Conservation (phyloP, 2,888 invertebrate species). For the Leucophora obtusa region DNA sequence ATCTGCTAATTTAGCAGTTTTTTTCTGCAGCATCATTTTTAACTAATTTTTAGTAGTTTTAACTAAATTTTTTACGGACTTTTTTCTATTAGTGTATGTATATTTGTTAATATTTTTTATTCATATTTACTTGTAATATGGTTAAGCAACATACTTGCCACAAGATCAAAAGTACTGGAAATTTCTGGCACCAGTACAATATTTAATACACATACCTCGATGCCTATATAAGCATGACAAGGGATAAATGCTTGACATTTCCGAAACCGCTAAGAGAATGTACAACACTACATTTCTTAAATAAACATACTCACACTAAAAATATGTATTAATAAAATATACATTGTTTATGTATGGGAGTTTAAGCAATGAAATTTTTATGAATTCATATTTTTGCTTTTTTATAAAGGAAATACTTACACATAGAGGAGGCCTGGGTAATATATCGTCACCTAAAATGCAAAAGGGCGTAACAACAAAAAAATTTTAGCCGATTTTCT, state of each 20-base stretch:
- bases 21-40: no score
- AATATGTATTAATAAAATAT: neutral
- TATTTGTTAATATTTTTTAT: neutral
- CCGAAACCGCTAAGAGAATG: slow-evolving; percentile 51
- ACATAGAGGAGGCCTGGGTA: no score
- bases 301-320: neutral
- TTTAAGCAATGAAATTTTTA: slow-evolving; percentile 35
- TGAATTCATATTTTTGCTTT: slow-evolving; percentile 27
- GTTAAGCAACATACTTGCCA: slow-evolving; percentile 43
- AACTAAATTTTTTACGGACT: no score
- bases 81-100: no score
- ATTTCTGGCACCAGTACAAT: slow-evolving; percentile 6
- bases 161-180: slow-evolving; percentile 23
- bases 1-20: no score
- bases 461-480: no score
- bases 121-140: slow-evolving; percentile 42
- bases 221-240: slow-evolving; percentile 26
- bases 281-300: slow-evolving; percentile 17
- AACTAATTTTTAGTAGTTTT: no score
- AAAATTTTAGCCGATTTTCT: no score
- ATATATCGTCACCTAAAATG: no score
- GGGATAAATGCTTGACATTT: slow-evolving; percentile 51
- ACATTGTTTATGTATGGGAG: neutral
- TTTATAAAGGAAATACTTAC: no score
- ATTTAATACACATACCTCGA: neutral